Percentiles rank a stretch among this genome's conserved stretches.
Conservation (phyloP, 2,113 vertebrate genomes). For the Scophthalmus maximus region DNA sequence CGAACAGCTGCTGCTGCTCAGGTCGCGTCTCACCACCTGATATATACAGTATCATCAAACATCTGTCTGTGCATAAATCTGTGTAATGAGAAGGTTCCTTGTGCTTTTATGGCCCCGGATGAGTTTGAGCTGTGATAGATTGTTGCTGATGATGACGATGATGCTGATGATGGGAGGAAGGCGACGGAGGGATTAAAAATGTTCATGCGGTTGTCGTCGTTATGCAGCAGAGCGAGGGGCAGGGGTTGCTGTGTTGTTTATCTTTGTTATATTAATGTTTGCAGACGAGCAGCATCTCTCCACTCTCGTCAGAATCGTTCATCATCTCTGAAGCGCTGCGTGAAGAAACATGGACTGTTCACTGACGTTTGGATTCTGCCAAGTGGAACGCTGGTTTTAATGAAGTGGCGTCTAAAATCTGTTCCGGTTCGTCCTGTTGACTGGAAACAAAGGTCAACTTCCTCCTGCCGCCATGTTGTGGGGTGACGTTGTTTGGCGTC, state of each 20-base stretch:
- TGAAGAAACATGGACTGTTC: neutral
- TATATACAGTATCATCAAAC: neutral
- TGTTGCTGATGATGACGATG: neutral
- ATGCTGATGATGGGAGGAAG: neutral
- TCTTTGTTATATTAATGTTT: neutral
- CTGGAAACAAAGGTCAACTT: too few relatives aligned
- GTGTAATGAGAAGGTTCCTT: neutral
- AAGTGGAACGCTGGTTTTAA: neutral
- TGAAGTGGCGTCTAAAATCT: neutral
- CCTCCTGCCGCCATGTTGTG: too few relatives aligned
- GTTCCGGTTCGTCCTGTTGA: too few relatives aligned
- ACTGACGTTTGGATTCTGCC: neutral
- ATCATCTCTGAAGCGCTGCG: neutral
- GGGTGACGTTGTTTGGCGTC: too few relatives aligned
- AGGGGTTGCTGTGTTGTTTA: neutral
- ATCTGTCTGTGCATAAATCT: constrained; percentile 15
- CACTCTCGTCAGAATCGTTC: neutral
- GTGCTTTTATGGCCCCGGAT: neutral
- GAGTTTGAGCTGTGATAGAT: neutral
- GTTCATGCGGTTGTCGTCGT: neutral
- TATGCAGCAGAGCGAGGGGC: neutral
- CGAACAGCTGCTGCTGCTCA: neutral
- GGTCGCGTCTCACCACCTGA: neutral
- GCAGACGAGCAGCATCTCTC: neutral
- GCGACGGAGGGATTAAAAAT: neutral